Evolutionary conservation across 1,140 invertebrate species (phyloP).

Genomic region (Condylostylus longicornis): DNA sequence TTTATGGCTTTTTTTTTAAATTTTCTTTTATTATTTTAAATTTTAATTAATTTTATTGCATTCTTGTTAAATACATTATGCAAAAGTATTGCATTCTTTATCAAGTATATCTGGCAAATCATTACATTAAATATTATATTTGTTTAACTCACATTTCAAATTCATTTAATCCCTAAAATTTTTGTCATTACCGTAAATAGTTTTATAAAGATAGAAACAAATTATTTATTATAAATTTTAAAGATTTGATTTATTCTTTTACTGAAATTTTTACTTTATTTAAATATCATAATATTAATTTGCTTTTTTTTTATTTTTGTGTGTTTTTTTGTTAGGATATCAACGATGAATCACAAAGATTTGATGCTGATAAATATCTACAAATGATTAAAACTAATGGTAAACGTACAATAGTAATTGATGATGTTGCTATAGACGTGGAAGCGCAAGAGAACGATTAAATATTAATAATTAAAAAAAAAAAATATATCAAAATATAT

Average conservation of each 20-base stretch:
- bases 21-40: too few relatives aligned
- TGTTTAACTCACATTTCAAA: too few relatives aligned
- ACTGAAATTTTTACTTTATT: constrained; percentile 1
- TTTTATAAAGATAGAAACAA: not conserved
- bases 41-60: too few relatives aligned
- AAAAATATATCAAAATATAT: too few relatives aligned
- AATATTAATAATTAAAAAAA: too few relatives aligned
- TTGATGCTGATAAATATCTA: constrained; percentile 30
- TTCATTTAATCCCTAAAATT: not conserved
- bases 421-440: constrained; percentile 14
- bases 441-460: constrained; percentile 11
- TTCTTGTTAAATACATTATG: too few relatives aligned
- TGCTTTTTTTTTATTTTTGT: not conserved
- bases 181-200: not conserved
- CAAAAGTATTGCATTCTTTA: too few relatives aligned
- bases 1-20: too few relatives aligned
- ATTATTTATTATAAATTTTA: not conserved
- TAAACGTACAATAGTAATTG: constrained; percentile 25
- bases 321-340: constrained; percentile 19
- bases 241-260: not conserved
- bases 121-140: too few relatives aligned
- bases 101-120: too few relatives aligned
- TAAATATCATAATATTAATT: not conserved
- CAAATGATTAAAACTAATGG: constrained; percentile 20
- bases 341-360: constrained; percentile 27